Conservation (phyloP, 1,140 invertebrate genomes). For the Drosophila sp. region DNA sequence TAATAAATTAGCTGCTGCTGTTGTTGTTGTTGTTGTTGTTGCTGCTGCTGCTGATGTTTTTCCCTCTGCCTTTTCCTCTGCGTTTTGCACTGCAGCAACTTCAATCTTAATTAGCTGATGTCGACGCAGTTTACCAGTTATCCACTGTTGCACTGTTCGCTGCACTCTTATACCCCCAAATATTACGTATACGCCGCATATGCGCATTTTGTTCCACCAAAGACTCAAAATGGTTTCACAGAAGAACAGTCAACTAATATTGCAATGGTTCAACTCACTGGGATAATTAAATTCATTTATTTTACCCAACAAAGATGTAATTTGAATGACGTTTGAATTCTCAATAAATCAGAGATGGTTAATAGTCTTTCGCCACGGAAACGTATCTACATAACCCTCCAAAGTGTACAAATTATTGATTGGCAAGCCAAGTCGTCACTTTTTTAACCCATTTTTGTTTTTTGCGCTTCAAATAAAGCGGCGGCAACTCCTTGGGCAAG, state of each 20-base stretch:
- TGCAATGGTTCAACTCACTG: slow-evolving; percentile 18
- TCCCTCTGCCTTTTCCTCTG: slow-evolving; percentile 9
- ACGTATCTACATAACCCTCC: no score
- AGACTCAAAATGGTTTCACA: not conserved
- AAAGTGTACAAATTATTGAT: no score
- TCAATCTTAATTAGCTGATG: slow-evolving; percentile 78
- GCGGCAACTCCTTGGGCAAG: slow-evolving; percentile 10
- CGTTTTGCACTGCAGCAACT: slow-evolving; percentile 63
- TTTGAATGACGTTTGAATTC: no score
- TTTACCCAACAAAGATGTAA: no score
- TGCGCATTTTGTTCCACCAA: slow-evolving; percentile 50
- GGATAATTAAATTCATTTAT: slow-evolving; percentile 1
- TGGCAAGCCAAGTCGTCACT: no score
- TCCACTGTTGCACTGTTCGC: slow-evolving; percentile 30
- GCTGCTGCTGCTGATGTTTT: slow-evolving; percentile 23
- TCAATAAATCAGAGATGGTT: no score
- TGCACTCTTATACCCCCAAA: slow-evolving; percentile 11
- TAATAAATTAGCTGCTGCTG: slow-evolving; percentile 69
- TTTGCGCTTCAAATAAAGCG: not conserved
- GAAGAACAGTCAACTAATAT: not conserved
- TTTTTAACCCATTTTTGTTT: not conserved
- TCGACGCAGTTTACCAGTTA: slow-evolving; percentile 72
- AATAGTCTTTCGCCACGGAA: no score
- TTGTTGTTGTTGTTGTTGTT: slow-evolving; percentile 45
- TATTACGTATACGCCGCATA: slow-evolving; percentile 58